Percentiles rank a stretch among this genome's conserved stretches.
Evolutionary conservation across 1,140 invertebrate genomes (phyloP).

Genomic region (Teleogryllus occipitalis): DNA sequence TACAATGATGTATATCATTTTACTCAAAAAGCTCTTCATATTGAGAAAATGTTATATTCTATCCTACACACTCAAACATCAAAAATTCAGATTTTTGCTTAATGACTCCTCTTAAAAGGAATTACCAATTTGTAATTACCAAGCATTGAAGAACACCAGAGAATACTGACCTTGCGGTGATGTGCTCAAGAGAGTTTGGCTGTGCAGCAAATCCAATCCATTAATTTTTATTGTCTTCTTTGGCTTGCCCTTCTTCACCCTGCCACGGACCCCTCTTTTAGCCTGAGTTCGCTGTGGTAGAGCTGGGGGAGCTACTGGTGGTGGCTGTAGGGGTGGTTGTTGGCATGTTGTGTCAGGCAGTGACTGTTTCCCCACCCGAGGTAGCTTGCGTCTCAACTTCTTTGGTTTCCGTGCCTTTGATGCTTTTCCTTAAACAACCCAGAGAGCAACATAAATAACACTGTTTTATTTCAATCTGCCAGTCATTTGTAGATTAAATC

Average conservation of each 20-base stretch:
- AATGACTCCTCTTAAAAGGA: no score
- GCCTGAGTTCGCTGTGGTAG: conserved; percentile 27
- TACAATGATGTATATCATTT: no score
- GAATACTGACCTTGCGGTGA: conserved; percentile 45
- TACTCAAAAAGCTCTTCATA: no score
- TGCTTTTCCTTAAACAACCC: not conserved
- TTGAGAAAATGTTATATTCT: no score
- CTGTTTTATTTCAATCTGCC: no score
- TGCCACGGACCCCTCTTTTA: conserved; percentile 33
- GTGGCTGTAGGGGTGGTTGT: conserved; percentile 29
- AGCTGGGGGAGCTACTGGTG: conserved; percentile 25
- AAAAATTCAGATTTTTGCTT: no score
- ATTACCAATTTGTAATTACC: no score
- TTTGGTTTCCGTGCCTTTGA: conserved; percentile 24
- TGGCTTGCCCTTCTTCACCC: conserved; percentile 45
- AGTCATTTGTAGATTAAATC: no score
- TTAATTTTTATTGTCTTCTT: conserved; percentile 64
- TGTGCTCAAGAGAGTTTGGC: conserved; percentile 81
- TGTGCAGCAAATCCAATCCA: conserved; percentile 81
- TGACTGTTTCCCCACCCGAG: conserved; percentile 31
- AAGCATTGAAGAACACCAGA: no score
- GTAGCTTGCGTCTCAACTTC: conserved; percentile 39
- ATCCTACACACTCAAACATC: no score
- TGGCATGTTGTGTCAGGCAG: conserved; percentile 34
- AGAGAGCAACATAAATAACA: no score